phyloP scores from a whole-genome alignment of 2,888 invertebrate species.

The Lagria hirta region DNA sequence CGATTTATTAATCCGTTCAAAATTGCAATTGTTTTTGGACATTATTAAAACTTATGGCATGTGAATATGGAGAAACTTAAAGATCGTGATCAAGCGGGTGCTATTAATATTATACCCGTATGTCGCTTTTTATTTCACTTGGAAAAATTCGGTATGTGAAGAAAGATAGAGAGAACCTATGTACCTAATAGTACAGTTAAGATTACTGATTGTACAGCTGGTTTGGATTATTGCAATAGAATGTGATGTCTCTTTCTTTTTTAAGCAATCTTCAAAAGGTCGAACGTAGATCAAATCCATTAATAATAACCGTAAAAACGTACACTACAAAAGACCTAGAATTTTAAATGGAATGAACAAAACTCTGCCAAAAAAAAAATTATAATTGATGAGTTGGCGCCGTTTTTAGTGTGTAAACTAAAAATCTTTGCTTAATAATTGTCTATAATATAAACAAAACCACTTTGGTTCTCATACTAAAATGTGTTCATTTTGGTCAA shows the following conservation, averaged over 20 bases:
- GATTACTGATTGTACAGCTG: conserved; percentile 15
- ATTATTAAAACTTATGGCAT: conserved; percentile 21
- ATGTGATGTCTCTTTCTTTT: conserved; percentile 13
- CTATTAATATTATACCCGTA: conserved; percentile 23
- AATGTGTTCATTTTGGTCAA: no score
- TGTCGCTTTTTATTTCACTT: conserved; percentile 22
- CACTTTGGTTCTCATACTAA: no score
- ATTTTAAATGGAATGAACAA: conserved; percentile 10
- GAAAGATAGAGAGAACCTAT: conserved; percentile 20
- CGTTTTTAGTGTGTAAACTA: no score
- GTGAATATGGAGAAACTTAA: conserved; percentile 23
- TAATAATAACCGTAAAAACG: no score
- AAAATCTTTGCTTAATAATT: no score
- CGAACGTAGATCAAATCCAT: conserved; percentile 5
- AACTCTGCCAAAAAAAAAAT: no score
- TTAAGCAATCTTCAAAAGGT: conserved; percentile 7
- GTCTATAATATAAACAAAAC: no score
- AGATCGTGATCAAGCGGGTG: conserved; percentile 22
- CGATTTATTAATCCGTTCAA: conserved; percentile 1
- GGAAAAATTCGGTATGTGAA: conserved; percentile 14
- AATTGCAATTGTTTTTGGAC: conserved; percentile 9
- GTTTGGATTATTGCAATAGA: conserved; percentile 19
- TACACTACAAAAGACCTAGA: no score
- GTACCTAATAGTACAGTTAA: conserved; percentile 11
- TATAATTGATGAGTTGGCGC: no score